Evolutionary conservation across 2,797 vertebrate species (phyloP), one percentile per base, ranked within the genome.

Genomic region (Manis javanica): DNA sequence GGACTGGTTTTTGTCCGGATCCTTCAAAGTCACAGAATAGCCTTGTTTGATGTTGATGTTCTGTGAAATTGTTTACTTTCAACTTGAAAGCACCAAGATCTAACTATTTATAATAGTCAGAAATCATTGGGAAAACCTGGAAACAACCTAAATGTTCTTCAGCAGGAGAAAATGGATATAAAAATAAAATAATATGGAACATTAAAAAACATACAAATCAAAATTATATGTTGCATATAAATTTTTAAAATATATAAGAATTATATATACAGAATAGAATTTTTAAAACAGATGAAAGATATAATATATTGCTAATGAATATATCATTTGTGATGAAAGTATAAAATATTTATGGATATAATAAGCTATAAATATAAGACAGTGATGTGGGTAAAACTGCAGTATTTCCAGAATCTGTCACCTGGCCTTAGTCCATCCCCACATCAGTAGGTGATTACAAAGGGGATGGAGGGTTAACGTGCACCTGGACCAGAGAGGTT

Each of bases 11-110:
- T 79, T 93, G 16, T 75, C 53, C 55, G 66, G 78, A 59, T 87
- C 61, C 68, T 51, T 59, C 51, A 66, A 8, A 49, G 55, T 49
- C 87, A 55, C 59, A 91, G 79, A 69, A 87, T 84, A 69, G 31
- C 39, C 61, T 61, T 87, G 19, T 93, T 83, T 87, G 64, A 72
- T 66, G 59, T 42, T 84, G 83, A 59, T 53, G 21, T 61, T 77
- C 34, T 78, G 42, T 31, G 37, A 89, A 94, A 89, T 69, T 89
- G 74, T 94, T 96, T 93, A 59, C 57, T 5, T 66, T 90, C 74
- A 42, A 16, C 39, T 90, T 34, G 39, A 93, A 29, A 94, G 51
- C 14, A 92, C 55, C 34, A 69, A 84, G 64, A n/a, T 77, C 42
- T 72, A 72, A 77, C 5, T 61, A 57, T 66, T 74, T 46, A 87